phyloP scores from a whole-genome alignment of 1,140 invertebrate genomes.

The Whitmania pigra region DNA sequence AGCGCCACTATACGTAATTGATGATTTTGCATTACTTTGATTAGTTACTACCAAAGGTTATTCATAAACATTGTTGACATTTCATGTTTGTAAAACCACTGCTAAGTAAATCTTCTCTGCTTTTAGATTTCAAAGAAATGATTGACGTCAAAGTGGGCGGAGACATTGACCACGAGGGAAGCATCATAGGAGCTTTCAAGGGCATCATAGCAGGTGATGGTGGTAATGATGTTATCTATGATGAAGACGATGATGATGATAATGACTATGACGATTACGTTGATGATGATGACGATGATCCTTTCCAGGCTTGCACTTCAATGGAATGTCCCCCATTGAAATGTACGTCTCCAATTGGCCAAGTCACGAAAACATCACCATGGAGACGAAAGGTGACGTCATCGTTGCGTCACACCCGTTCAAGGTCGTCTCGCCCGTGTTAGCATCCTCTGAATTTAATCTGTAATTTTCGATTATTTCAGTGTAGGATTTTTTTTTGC shows the following conservation, averaged over 20 bases:
- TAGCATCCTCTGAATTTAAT: neutral
- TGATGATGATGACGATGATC: slow-evolving; percentile 6
- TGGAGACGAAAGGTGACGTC: neutral
- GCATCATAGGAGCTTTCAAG: slow-evolving; percentile 27
- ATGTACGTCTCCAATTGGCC: neutral
- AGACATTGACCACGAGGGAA: slow-evolving; percentile 15
- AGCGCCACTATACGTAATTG: too few relatives aligned
- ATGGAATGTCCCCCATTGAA: neutral
- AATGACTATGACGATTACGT: neutral
- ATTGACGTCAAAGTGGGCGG: slow-evolving; percentile 32
- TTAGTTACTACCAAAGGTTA: too few relatives aligned
- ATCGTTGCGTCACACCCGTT: neutral
- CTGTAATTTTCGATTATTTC: neutral
- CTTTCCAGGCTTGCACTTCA: neutral
- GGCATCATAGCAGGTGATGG: slow-evolving; percentile 35
- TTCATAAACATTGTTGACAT: too few relatives aligned
- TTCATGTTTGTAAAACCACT: too few relatives aligned
- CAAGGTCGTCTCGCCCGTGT: neutral
- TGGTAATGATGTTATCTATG: neutral
- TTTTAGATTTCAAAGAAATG: slow-evolving; percentile 28
- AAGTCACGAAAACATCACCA: neutral
- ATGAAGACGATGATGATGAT: slow-evolving; percentile 14
- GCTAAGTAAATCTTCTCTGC: neutral
- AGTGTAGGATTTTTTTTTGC: neutral
- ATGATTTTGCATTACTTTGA: too few relatives aligned